Evolutionary conservation across 2,797 vertebrate genomes (phyloP).

Genomic region (Rhinoraja longicauda): DNA sequence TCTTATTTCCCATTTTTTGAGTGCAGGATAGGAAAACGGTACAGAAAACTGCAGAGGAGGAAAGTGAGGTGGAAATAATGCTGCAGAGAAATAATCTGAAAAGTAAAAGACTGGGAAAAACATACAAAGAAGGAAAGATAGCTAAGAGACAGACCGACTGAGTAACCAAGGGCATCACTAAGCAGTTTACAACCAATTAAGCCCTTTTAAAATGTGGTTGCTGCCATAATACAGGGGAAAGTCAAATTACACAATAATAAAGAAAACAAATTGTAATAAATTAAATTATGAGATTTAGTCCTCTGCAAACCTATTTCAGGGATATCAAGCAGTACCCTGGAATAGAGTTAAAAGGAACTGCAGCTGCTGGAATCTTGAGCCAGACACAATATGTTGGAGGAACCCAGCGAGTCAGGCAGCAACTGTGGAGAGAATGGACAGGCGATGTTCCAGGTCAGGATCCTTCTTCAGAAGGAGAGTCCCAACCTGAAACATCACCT

Average conservation of each 20-base stretch:
- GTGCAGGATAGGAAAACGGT: background rate
- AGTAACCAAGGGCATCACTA: background rate
- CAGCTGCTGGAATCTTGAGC: too few species aligned
- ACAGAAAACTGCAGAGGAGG: background rate
- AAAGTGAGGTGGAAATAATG: background rate
- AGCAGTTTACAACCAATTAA: background rate
- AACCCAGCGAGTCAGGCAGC: too few species aligned
- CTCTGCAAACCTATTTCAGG: background rate
- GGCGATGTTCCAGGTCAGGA: too few species aligned
- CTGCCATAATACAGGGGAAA: background rate
- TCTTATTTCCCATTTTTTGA: too few species aligned
- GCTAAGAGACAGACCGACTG: background rate
- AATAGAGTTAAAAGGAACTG: too few species aligned
- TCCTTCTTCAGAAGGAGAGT: too few species aligned
- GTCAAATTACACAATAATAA: background rate
- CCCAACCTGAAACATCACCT: too few species aligned
- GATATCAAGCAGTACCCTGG: background rate
- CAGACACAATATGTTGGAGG: too few species aligned
- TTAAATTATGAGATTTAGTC: background rate
- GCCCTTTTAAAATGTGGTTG: background rate
- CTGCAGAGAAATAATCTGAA: background rate
- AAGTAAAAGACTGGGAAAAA: background rate
- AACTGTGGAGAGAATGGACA: too few species aligned
- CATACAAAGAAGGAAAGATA: too few species aligned
- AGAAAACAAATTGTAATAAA: background rate